phyloP scores from a whole-genome alignment of 2,888 invertebrate genomes.

The Amaurobius ferox region DNA sequence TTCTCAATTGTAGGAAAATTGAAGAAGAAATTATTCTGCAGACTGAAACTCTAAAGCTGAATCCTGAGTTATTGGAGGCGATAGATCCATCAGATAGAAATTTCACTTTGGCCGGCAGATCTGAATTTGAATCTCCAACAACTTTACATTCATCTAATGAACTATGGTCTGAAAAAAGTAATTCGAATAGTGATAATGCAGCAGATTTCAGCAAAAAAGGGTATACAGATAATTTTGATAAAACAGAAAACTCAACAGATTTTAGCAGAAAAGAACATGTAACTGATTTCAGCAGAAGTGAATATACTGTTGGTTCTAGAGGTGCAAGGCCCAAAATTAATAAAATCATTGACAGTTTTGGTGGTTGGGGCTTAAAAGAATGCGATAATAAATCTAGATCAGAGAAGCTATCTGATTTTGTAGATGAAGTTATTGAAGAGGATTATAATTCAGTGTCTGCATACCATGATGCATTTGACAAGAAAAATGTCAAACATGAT shows the following conservation, averaged over 20 bases:
- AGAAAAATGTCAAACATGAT: no score
- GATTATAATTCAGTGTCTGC: no score
- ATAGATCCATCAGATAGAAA: background rate
- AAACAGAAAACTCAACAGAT: background rate
- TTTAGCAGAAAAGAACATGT: background rate
- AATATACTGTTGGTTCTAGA: background rate
- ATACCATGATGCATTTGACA: no score
- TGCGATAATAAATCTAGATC: background rate
- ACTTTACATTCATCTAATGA: background rate
- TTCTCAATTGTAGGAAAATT: background rate
- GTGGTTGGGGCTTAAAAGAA: constrained; percentile 5
- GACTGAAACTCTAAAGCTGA: background rate
- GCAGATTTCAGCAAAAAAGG: no score
- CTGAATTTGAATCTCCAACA: background rate
- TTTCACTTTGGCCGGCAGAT: background rate
- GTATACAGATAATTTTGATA: no score
- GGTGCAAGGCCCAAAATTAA: background rate
- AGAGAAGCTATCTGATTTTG: background rate
- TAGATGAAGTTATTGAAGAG: background rate
- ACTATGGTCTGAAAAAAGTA: background rate
- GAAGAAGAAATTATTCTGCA: background rate
- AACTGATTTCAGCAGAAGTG: background rate
- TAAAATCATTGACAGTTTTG: background rate
- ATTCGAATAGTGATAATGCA: no score
- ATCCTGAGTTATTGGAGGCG: background rate